Evolutionary conservation across 2,888 invertebrate genomes (phyloP), one percentile per base, ranked within the genome.

Genomic region (Rotaria magnacalcarata): DNA sequence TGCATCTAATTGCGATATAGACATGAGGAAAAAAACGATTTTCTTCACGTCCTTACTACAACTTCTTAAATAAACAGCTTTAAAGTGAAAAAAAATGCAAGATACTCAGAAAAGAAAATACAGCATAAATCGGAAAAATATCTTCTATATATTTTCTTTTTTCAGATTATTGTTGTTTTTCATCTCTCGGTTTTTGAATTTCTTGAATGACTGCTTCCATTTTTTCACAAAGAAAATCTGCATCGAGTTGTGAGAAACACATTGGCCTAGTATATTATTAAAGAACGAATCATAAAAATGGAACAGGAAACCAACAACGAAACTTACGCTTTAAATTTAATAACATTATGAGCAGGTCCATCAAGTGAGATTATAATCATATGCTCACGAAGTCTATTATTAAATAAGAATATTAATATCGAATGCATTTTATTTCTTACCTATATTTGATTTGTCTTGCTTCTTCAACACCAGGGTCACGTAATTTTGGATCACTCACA

Each of bases 391-490:
- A 75, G 27, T 27, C 60, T 60, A 54, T 10, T 47, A 47, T 47
- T 47, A 47, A 47, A 47, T 47, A 47, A 47, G 8, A 47, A 47
- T 47, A 47, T 47, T 47, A 47, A 47, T 47, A 47, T 47, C 0
- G 47, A 47, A 4, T 11, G 27, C 34, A 34, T 34, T 34, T 34
- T 34, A 34, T 27, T 27, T 60, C 87, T 87, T 87, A 91, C 90
- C 89, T 90, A 74, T 88, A 87, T 24, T 91, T 88, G 50, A 90
- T 88, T 84, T 89, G 88, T 41, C 89, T 88, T 0, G 96, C 96
- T 89, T 94, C 94, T 80, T 93, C 94, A 0, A 94, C 94, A 6
- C 96, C 96, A 0, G 98, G 96, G 74, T 93, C 94, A 88, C 95
- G 93, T 0, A 93, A 93, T n/a, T 93, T 92, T 87, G 94, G 93